phyloP scores from a whole-genome alignment of 1,140 invertebrate species.

The Trichogramma pretiosum region DNA sequence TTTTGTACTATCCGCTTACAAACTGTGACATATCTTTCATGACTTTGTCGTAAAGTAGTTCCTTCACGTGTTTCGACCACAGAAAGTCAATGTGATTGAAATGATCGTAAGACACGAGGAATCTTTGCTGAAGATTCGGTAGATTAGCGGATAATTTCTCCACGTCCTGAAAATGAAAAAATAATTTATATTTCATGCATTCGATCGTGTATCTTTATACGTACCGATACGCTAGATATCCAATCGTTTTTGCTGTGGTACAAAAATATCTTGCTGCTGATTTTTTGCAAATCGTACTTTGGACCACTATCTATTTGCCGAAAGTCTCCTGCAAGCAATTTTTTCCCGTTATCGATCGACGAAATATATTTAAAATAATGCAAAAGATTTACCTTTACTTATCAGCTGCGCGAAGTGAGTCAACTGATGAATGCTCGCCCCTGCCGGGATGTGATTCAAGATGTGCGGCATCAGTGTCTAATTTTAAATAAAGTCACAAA shows the following conservation, averaged over 20 bases:
- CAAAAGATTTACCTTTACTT: conserved; percentile 32
- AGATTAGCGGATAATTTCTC: background rate
- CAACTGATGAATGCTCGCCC: conserved; percentile 60
- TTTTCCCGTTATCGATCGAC: background rate
- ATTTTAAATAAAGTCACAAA: conserved; percentile 7
- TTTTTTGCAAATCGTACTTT: background rate
- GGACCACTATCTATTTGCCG: too few relatives aligned
- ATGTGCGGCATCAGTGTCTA: conserved; percentile 53
- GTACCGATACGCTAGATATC: background rate
- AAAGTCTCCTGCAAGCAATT: background rate
- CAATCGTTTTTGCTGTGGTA: conserved; percentile 4
- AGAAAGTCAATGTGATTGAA: conserved; percentile 8
- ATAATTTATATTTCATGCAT: background rate
- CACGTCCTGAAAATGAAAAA: conserved; percentile 2
- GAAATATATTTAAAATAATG: background rate
- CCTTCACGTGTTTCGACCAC: background rate
- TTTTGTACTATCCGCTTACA: too few relatives aligned
- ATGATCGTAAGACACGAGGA: background rate
- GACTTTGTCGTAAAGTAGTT: conserved; percentile 1
- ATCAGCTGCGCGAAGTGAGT: conserved; percentile 54
- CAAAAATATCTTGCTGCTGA: background rate
- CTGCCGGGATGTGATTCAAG: conserved; percentile 59
- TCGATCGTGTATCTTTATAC: background rate
- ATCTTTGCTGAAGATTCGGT: background rate
- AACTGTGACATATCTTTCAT: background rate